Conservation (phyloP, 1,140 invertebrate genomes). For the Calephelis virginiensis region DNA sequence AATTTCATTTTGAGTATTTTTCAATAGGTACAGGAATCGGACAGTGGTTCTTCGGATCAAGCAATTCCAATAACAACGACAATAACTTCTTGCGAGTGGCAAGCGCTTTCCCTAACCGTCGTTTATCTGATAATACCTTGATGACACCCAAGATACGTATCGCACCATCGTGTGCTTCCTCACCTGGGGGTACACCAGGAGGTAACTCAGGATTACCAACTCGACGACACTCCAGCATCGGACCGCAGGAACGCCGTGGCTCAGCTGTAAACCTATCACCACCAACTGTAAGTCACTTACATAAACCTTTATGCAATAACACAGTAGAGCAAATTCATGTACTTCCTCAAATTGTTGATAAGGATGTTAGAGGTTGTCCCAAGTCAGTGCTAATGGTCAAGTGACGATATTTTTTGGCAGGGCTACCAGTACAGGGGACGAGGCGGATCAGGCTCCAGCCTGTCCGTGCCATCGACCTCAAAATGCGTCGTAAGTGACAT, state of each 20-base stretch:
- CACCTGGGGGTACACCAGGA: constrained; percentile 90
- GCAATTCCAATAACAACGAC: constrained; percentile 76
- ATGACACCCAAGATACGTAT: constrained; percentile 93
- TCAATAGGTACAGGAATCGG: constrained; percentile 76
- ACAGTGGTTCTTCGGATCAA: constrained; percentile 81
- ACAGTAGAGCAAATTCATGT: not conserved
- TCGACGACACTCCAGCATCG: constrained; percentile 92
- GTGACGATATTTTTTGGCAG: constrained; percentile 71
- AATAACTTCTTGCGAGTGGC: constrained; percentile 92
- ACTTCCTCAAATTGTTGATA: constrained; percentile 9
- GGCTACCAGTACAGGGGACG: constrained; percentile 74
- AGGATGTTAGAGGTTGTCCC: not conserved
- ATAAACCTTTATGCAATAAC: not conserved
- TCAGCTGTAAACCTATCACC: constrained; percentile 92
- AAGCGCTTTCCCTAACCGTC: constrained; percentile 88
- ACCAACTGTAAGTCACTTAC: constrained; percentile 84
- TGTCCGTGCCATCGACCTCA: constrained; percentile 85
- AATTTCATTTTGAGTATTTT: not conserved
- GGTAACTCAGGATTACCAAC: constrained; percentile 86
- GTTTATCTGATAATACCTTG: constrained; percentile 93
- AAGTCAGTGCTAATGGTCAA: constrained; percentile 34
- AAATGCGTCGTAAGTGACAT: constrained; percentile 80
- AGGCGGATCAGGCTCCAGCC: constrained; percentile 84
- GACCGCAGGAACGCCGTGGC: constrained; percentile 90
- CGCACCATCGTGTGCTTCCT: constrained; percentile 90